Percentiles rank a stretch among this genome's conserved stretches.
Conservation (phyloP, 2,113 vertebrate genomes). For the Xenopus tropicalis region UCB_Xtro_10.0 CM004446.2:140566001-140566500, state of each 20-base stretch:
- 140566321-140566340: slow-evolving; percentile 46
- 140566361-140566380: slow-evolving; percentile 50
- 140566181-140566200: slow-evolving; percentile 42
- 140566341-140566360: slow-evolving; percentile 51
- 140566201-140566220: slow-evolving; percentile 42
- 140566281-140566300: slow-evolving; percentile 45
- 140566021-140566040: too few relatives aligned
- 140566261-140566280: slow-evolving; percentile 45
- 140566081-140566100: too few relatives aligned
- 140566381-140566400: slow-evolving; percentile 39
- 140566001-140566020: too few relatives aligned
- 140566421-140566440: slow-evolving; percentile 30
- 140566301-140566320: slow-evolving; percentile 48
- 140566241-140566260: slow-evolving; percentile 42
- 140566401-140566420: slow-evolving; percentile 35
- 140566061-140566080: too few relatives aligned
- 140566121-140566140: too few relatives aligned
- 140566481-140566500: slow-evolving; percentile 1
- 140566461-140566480: not conserved
- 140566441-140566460: slow-evolving; percentile 9
- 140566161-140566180: slow-evolving; percentile 19
- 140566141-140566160: slow-evolving; percentile 9
- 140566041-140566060: too few relatives aligned
- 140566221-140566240: slow-evolving; percentile 40
- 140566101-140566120: too few relatives aligned